Percentiles rank a stretch among this genome's conserved stretches.
phyloP scores from a whole-genome alignment of 92 coral and sea anemone species.

The Epizoanthus illoricatus region DNA sequence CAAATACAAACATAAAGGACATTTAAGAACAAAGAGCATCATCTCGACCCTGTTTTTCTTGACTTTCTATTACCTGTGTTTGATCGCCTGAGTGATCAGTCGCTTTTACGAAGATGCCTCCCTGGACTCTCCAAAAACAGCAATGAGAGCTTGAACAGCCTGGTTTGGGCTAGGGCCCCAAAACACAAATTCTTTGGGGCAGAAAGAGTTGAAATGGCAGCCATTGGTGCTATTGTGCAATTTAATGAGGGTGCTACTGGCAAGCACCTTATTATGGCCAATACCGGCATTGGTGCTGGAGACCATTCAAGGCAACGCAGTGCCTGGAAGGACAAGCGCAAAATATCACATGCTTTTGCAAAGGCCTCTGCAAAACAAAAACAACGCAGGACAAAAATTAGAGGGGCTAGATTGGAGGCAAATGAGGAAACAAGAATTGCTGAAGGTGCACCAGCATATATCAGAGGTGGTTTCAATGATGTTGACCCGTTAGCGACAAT shows the following conservation, averaged over 20 bases:
- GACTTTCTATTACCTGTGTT: slow-evolving; percentile 46
- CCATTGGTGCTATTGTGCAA: slow-evolving; percentile 37
- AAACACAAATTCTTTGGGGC: slow-evolving; percentile 45
- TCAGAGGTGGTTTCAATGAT: slow-evolving; percentile 39
- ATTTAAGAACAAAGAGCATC: slow-evolving; percentile 38
- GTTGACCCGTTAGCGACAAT: too few species aligned
- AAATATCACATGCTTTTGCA: not conserved
- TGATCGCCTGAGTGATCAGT: slow-evolving; percentile 30
- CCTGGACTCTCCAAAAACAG: slow-evolving; percentile 48
- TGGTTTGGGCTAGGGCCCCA: slow-evolving; percentile 48
- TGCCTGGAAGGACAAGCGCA: not conserved
- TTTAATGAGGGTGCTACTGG: slow-evolving; percentile 37
- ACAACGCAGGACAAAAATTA: slow-evolving; percentile 2
- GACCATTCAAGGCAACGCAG: slow-evolving; percentile 3
- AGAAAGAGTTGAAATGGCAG: slow-evolving; percentile 42
- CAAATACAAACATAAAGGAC: slow-evolving; percentile 8
- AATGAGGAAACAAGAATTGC: slow-evolving; percentile 17
- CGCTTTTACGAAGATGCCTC: slow-evolving; percentile 25
- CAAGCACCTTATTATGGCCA: slow-evolving; percentile 26
- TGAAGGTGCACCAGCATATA: slow-evolving; percentile 28
- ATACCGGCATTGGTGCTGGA: slow-evolving; percentile 18
- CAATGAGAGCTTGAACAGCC: slow-evolving; percentile 39
- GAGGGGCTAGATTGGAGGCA: slow-evolving; percentile 17
- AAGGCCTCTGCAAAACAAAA: slow-evolving; percentile 8
- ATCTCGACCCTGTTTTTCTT: slow-evolving; percentile 35